These are phyloP conservation scores for Dasyurus viverrinus DNA, from an alignment of 2,113 vertebrate species.

Conservation along the genomic window DNA sequence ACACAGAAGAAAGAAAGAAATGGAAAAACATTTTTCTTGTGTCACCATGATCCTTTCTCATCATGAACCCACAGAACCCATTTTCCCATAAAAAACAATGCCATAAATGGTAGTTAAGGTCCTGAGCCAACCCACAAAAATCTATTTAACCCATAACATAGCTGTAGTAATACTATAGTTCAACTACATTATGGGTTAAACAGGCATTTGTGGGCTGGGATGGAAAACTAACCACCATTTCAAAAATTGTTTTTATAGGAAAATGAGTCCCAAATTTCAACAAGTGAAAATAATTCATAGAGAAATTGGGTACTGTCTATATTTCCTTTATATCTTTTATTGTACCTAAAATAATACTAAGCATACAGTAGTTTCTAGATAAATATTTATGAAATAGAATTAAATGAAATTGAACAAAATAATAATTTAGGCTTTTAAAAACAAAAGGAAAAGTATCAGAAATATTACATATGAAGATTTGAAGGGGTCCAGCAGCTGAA, in stretches of 20 bases:
- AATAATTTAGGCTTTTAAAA: not conserved
- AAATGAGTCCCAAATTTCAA: not conserved
- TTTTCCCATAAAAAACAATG: not conserved
- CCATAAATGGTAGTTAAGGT: not conserved
- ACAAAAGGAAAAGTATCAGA: not conserved
- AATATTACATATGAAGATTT: not conserved
- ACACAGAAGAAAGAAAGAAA: not conserved
- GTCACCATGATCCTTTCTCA: not conserved
- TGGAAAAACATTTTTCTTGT: not conserved
- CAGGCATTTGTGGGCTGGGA: not conserved
- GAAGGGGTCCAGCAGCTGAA: not conserved
- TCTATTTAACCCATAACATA: not conserved
- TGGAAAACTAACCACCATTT: not conserved
- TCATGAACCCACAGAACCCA: not conserved
- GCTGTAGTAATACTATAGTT: not conserved
- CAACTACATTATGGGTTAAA: not conserved
- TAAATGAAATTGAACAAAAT: not conserved
- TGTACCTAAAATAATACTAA: not conserved
- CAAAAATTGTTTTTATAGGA: not conserved
- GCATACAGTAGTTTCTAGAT: not conserved
- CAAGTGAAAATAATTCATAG: not conserved
- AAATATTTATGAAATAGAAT: not conserved
- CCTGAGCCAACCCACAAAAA: not conserved
- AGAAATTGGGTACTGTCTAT: not conserved
- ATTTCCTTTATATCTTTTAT: not conserved